A percentile compares a stretch with the other conserved stretches of the same genome.
phyloP scores from a whole-genome alignment of 2,888 invertebrate genomes.

The Cryptophagus acutangulus region DNA sequence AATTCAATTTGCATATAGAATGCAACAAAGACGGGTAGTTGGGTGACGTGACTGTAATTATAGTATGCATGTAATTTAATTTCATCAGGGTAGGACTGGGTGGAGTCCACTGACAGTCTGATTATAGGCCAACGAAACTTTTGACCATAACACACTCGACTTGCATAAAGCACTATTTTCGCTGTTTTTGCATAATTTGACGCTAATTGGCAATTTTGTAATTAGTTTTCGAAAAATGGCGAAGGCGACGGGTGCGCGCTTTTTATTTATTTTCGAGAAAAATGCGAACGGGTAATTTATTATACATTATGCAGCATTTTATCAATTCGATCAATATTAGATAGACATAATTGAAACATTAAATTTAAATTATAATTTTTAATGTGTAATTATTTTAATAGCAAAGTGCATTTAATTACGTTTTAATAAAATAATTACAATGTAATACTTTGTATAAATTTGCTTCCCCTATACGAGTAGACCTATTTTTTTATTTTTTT shows the following conservation, averaged over 20 bases:
- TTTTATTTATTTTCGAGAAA: no score
- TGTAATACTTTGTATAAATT: slow-evolving; percentile 2
- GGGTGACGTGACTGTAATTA: slow-evolving; percentile 38
- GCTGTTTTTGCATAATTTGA: no score
- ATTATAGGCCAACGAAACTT: slow-evolving; percentile 41
- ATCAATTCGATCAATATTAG: no score
- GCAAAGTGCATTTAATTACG: slow-evolving; percentile 1
- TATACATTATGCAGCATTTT: no score
- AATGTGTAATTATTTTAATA: neutral
- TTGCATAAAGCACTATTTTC: no score
- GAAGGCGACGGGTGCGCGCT: no score
- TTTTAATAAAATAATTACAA: slow-evolving; percentile 7
- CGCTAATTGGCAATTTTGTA: no score
- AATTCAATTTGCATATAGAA: slow-evolving; percentile 5
- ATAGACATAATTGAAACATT: slow-evolving; percentile 4
- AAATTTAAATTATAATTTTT: slow-evolving; percentile 4
- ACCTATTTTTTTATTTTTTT: neutral
- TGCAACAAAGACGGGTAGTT: slow-evolving; percentile 22
- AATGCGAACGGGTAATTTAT: no score
- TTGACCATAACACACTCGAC: no score
- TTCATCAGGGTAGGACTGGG: slow-evolving; percentile 49
- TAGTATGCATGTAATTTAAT: slow-evolving; percentile 47
- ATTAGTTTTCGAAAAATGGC: neutral
- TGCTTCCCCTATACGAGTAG: neutral
- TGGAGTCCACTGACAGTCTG: slow-evolving; percentile 48